phyloP scores from a whole-genome alignment of 2,888 invertebrate genomes.

The Drepanosiphum platanoidis region DNA sequence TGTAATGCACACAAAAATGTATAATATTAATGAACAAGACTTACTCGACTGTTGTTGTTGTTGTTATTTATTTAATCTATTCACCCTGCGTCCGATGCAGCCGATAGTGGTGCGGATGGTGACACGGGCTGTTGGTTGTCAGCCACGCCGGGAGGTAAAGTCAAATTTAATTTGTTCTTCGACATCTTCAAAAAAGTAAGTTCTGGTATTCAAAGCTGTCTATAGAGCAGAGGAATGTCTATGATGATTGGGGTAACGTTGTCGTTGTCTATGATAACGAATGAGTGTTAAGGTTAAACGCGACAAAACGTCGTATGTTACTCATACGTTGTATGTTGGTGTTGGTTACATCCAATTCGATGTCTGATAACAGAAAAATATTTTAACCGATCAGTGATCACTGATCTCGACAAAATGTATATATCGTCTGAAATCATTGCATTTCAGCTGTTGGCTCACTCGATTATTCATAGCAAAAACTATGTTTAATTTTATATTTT shows the following conservation, averaged over 20 bases:
- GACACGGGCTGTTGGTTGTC: slow-evolving; percentile 74
- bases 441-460: neutral
- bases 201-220: neutral
- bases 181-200: slow-evolving; percentile 66
- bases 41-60: neutral
- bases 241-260: neutral
- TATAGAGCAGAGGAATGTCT: slow-evolving; percentile 13
- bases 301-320: neutral
- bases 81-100: slow-evolving; percentile 72
- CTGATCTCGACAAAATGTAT: neutral
- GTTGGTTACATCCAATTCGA: neutral
- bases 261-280: slow-evolving; percentile 41
- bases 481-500: too few relatives aligned
- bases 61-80: neutral
- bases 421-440: neutral
- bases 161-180: slow-evolving; percentile 90
- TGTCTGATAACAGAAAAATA: neutral
- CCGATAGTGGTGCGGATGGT: slow-evolving; percentile 70
- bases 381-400: too few relatives aligned
- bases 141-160: slow-evolving; percentile 88
- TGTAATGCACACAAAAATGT: slow-evolving; percentile 5
- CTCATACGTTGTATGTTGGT: too few relatives aligned
- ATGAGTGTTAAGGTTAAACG: neutral
- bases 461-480: neutral
- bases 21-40: neutral